These are phyloP conservation scores for Mesoclemmys tuberculata DNA, from an alignment of 2,113 vertebrate genomes.

Conservation along the genomic window DNA sequence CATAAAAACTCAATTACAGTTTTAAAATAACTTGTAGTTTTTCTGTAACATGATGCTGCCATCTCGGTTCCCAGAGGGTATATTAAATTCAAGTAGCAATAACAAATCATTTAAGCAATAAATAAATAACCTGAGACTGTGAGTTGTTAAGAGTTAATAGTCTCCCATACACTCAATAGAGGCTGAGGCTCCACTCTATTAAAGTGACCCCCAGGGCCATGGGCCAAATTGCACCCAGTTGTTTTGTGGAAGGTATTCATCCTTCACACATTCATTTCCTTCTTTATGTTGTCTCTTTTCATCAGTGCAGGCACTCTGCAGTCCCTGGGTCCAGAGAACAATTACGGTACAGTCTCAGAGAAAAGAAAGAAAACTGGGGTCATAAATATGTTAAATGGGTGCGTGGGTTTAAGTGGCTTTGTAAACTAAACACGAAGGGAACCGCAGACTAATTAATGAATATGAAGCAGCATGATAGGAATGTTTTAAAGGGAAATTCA, in stretches of 20 bases:
- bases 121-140: conserved; percentile 91
- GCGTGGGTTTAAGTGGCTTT: conserved; percentile 92
- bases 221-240: conserved; percentile 91
- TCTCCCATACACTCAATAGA: conserved; percentile 97
- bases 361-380: conserved; percentile 90
- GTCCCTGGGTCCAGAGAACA: conserved; percentile 85
- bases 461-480: conserved; percentile 81
- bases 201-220: conserved; percentile 96
- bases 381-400: conserved; percentile 98
- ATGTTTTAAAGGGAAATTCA: conserved; percentile 68
- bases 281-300: conserved; percentile 96
- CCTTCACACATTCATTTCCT: conserved; percentile 97
- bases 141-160: conserved; percentile 98
- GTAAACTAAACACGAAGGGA: conserved; percentile 88
- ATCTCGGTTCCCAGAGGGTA: conserved; percentile 84
- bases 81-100: conserved; percentile 87
- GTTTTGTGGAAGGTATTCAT: conserved; percentile 97
- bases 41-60: conserved; percentile 82
- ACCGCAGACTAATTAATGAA: conserved; percentile 90
- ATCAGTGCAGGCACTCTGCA: conserved; percentile 87
- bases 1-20: conserved; percentile 86
- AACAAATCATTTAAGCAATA: conserved; percentile 92
- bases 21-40: conserved; percentile 85
- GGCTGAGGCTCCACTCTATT: conserved; percentile 97
- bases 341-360: conserved; percentile 90